Conservation (phyloP, 2,113 vertebrate genomes). For the Chinchilla lanigera region DNA sequence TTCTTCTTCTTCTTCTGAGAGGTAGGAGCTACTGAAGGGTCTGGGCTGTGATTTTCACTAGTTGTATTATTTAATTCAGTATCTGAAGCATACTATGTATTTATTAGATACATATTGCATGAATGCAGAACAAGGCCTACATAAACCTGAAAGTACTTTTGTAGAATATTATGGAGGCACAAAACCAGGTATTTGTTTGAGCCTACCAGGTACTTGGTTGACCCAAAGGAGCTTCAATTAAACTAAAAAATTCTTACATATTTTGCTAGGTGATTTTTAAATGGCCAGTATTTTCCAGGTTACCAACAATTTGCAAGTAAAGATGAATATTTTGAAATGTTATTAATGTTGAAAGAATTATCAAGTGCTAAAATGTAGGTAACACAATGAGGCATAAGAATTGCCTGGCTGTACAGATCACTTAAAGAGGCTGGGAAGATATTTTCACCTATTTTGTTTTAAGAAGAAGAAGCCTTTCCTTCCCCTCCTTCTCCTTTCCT, state of each 20-base stretch:
- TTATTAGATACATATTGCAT: background rate
- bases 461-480: background rate
- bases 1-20: background rate
- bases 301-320: background rate
- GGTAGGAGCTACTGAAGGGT: background rate
- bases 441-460: background rate
- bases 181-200: background rate
- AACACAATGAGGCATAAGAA: background rate
- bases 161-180: background rate
- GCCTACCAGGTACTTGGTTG: background rate
- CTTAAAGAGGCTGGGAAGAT: background rate
- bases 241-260: background rate
- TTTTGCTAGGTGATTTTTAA: background rate
- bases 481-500: background rate
- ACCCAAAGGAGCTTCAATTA: background rate
- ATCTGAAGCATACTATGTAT: background rate
- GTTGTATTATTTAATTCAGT: background rate
- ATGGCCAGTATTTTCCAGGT: background rate
- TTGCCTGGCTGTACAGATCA: background rate
- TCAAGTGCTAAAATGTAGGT: background rate
- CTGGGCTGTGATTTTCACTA: background rate
- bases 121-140: background rate
- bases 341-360: background rate
- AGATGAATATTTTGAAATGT: background rate
- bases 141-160: constrained; percentile 21